Evolutionary conservation across 2,888 invertebrate genomes (phyloP).

Genomic region (Lagria hirta): DNA sequence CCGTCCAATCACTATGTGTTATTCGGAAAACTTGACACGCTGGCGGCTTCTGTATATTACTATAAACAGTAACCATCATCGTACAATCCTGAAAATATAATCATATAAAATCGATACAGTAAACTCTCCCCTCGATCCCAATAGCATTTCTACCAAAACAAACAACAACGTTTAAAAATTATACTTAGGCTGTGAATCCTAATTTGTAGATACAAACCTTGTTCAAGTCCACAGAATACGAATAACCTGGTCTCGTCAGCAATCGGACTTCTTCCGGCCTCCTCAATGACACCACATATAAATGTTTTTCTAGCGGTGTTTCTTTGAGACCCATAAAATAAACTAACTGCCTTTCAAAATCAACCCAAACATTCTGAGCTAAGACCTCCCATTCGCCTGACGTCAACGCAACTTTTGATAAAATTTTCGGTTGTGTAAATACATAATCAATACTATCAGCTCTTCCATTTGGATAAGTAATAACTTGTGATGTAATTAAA

Average conservation of each 20-base stretch:
- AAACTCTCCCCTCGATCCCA: too few relatives aligned
- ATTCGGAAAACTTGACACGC: conserved; percentile 76
- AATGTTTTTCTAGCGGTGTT: conserved; percentile 88
- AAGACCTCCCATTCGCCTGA: conserved; percentile 93
- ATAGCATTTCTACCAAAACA: too few relatives aligned
- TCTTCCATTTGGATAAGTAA: conserved; percentile 58
- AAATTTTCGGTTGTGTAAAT: conserved; percentile 62
- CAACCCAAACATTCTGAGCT: conserved; percentile 85
- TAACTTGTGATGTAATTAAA: conserved; percentile 67
- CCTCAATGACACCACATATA: conserved; percentile 80
- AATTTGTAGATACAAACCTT: conserved; percentile 58
- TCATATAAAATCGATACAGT: background rate
- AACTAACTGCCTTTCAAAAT: conserved; percentile 73
- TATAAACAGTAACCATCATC: conserved; percentile 80
- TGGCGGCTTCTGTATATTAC: conserved; percentile 79
- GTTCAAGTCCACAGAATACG: conserved; percentile 81
- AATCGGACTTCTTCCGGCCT: conserved; percentile 72
- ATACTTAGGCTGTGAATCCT: conserved; percentile 24
- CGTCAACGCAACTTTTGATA: conserved; percentile 76
- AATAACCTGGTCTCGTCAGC: conserved; percentile 80
- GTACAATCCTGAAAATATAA: conserved; percentile 66
- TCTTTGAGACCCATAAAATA: conserved; percentile 91
- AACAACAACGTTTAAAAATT: conserved; percentile 10
- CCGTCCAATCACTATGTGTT: conserved; percentile 66
- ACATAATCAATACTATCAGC: conserved; percentile 58